Percentiles rank a stretch among this genome's conserved stretches.
Conservation (phyloP, 2,888 invertebrate genomes). For the Noctua comes region DNA sequence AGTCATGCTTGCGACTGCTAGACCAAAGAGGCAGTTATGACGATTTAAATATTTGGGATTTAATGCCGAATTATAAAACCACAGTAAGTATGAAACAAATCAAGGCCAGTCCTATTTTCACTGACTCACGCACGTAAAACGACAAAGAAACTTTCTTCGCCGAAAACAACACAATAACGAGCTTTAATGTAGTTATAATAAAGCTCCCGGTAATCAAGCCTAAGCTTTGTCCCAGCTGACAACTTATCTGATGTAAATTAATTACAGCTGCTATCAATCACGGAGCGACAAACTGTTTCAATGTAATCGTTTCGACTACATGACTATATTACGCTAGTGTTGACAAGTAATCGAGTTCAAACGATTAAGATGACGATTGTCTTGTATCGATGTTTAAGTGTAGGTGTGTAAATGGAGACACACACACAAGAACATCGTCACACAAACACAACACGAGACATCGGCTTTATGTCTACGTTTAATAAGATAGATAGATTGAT, state of each 20-base stretch:
- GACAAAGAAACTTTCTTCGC: background rate
- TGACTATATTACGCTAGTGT: conserved; percentile 48
- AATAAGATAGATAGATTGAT: background rate
- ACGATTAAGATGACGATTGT: conserved; percentile 47
- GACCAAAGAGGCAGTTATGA: background rate
- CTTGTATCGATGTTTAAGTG: conserved; percentile 24
- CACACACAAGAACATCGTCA: background rate
- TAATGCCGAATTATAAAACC: background rate
- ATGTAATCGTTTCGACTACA: conserved; percentile 58
- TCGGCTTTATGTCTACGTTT: background rate
- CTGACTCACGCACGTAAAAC: background rate
- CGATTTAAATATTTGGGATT: background rate
- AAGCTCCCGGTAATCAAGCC: conserved; percentile 74
- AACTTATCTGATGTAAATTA: conserved; percentile 83
- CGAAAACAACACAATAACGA: conserved; percentile 30
- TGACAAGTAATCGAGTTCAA: conserved; percentile 53
- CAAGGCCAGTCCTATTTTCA: background rate
- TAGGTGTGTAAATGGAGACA: background rate
- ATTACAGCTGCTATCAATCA: conserved; percentile 82
- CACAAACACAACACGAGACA: background rate
- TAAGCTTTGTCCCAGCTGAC: conserved; percentile 77
- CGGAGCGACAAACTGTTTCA: conserved; percentile 61
- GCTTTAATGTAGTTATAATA: conserved; percentile 68
- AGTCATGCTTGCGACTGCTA: too few species aligned
- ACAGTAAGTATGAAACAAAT: background rate